Conservation (phyloP, 1,140 invertebrate species). For the Adelges cooleyi region DNA sequence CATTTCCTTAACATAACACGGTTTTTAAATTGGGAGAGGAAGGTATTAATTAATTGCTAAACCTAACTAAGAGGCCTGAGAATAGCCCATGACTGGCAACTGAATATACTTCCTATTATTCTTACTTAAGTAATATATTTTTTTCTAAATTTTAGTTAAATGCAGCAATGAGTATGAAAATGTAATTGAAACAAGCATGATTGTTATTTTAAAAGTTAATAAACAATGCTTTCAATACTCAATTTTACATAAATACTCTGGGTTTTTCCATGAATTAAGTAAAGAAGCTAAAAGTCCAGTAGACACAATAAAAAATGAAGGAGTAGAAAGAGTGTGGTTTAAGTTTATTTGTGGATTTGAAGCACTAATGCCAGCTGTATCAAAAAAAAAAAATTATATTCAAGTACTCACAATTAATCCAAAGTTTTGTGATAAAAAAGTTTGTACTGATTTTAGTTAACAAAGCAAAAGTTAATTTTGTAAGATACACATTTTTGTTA, state of each 20-base stretch:
- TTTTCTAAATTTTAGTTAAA: no score
- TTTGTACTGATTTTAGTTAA: constrained; percentile 5
- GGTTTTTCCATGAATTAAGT: neutral
- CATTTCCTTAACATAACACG: no score
- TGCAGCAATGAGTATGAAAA: no score
- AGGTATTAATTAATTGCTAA: no score
- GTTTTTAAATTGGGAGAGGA: no score
- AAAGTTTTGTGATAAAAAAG: constrained; percentile 1
- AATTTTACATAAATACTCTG: neutral
- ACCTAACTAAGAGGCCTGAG: no score
- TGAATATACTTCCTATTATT: no score
- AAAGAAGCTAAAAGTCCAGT: neutral
- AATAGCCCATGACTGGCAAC: no score
- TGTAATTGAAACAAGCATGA: no score
- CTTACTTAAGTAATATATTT: no score
- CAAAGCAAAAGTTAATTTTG: neutral
- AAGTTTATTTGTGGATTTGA: neutral
- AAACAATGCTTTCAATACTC: neutral
- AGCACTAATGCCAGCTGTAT: neutral
- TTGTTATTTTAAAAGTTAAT: neutral
- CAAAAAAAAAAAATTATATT: neutral
- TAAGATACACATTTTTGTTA: neutral
- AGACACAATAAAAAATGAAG: neutral
- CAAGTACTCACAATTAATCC: neutral
- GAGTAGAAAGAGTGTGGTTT: neutral